Evolutionary conservation across 2,113 vertebrate genomes (phyloP), one percentile per base, ranked within the genome.

Genomic region (Sphaerodactylus townsendi): DNA sequence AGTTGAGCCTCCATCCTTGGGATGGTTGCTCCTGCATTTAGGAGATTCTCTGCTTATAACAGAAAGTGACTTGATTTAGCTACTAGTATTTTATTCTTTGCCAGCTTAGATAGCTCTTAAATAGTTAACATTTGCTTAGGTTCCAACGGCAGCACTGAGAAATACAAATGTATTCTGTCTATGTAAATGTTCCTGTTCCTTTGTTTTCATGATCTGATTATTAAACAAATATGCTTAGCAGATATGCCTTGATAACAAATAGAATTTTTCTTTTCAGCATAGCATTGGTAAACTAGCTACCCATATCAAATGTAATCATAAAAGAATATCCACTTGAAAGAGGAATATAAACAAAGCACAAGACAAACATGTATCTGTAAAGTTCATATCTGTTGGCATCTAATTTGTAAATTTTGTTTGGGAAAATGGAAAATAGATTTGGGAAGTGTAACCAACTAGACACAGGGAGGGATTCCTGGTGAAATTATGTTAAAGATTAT

Each of bases 171-270:
- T 14, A n/a, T 46, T 48, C 73, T 70, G 23, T 44, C 33, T 19
- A 77, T 77, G 56, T 77, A 41, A 71, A 62, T 71, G 35, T 11
- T 70, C 48, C 59, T 84, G 37, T 53, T 62, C 44, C 50, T 28
- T 77, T 21, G 44, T 78, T 77, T 37, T 77, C 46, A 15, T n/a
- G 62, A 53, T 35, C 39, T 41, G 17, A 30, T 53, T 17, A 23
- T 83, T 83, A 68, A 83, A 62, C 48, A 83, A 76, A 83, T 83
- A 77, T 83, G 28, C 35, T 68, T 69, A 73, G 62, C 30, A 13
- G 33, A 48, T 44, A 66, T 53, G 44, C 33, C 68, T 75, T 75
- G 71, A 83, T 75, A 83, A 83, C 64, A 37, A 37, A 19, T 48
- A 83, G 59, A 53, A 33, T 30, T 76, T 76, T 68, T 19, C 46